Evolutionary conservation across 2,797 vertebrate genomes (phyloP).

Genomic region (Sorex maritimensis): DNA sequence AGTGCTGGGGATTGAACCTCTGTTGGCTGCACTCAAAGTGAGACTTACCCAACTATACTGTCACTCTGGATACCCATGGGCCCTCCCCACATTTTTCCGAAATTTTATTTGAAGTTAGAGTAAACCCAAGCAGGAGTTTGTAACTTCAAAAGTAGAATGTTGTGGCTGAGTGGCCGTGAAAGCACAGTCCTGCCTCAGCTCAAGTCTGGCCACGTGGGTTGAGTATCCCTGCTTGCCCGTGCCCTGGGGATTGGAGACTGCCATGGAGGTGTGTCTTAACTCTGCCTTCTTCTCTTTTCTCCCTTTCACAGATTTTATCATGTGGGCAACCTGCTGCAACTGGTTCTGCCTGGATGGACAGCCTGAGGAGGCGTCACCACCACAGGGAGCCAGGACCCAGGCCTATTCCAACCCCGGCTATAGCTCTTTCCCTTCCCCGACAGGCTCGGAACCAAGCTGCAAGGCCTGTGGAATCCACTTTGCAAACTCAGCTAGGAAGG

Average conservation of each 20-base stretch:
- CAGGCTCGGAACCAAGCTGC: conserved; percentile 92
- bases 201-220: background rate
- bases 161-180: background rate
- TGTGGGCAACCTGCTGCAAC: conserved; percentile 97
- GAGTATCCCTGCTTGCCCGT: too few species aligned
- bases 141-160: background rate
- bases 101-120: conserved; percentile 58
- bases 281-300: conserved; percentile 59
- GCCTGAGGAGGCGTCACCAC: conserved; percentile 87
- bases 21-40: too few species aligned
- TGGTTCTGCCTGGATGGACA: conserved; percentile 96
- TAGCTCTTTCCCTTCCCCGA: conserved; percentile 92
- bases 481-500: conserved; percentile 91
- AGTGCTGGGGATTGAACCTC: too few species aligned
- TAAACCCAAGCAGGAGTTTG: background rate
- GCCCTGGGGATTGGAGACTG: background rate
- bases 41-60: too few species aligned
- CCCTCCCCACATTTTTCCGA: background rate
- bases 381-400: conserved; percentile 87
- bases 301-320: conserved; percentile 87
- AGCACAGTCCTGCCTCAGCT: background rate
- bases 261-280: background rate
- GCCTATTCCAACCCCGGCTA: conserved; percentile 96
- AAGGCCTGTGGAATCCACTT: conserved; percentile 93
- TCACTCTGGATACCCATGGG: too few species aligned